Evolutionary conservation across 2,797 vertebrate genomes (phyloP), one percentile per base, ranked within the genome.

Genomic region (Muraenolepis orangiensis): DNA sequence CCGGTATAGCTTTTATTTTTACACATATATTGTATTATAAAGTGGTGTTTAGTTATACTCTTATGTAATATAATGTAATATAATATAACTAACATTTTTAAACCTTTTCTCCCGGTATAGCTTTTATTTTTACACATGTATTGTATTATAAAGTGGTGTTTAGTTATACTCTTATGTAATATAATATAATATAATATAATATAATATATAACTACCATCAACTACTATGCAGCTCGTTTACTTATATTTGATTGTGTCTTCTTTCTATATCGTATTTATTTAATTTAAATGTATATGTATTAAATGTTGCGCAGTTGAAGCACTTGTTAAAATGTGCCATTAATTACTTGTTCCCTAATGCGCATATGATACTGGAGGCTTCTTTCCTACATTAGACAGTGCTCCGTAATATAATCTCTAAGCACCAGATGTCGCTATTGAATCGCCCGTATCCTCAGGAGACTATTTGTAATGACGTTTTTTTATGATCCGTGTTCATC

Each of bases 391-490:
- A 57, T 57, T 1, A n/a, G 51, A 57, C n/a, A 6, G 20, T 57
- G 18, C 18, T 57, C 16, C 18, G 8, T 8, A 57, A 14, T 16
- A 16, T 46, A 16, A 29, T 23, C 26, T 31, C 4, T 23, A 10
- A 23, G 86, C 90, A 83, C 87, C 70, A 14, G 88, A 73, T 87
- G 86, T 77, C 86, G 83, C 87, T 66, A 11, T 38, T 38, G 4
- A 2, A 46, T 20, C 1, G 20, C 51, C 51, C n/a, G 51, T n/a
- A 64, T 64, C 57, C 57, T 4, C 57, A 64, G 57, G 57, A 64
- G n/a, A 23, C 23, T 0, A 64, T 26, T 12, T 26, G 23, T 26
- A 26, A 26, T 11, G 12, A 64, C 23, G 57, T n/a, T 57, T 7
- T 57, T 7, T 64, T 26, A 61, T 26, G 23, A 64, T 64, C 11